Evolutionary conservation across 2,888 invertebrate species (phyloP).

Genomic region (Trissolcus brochymenae): DNA sequence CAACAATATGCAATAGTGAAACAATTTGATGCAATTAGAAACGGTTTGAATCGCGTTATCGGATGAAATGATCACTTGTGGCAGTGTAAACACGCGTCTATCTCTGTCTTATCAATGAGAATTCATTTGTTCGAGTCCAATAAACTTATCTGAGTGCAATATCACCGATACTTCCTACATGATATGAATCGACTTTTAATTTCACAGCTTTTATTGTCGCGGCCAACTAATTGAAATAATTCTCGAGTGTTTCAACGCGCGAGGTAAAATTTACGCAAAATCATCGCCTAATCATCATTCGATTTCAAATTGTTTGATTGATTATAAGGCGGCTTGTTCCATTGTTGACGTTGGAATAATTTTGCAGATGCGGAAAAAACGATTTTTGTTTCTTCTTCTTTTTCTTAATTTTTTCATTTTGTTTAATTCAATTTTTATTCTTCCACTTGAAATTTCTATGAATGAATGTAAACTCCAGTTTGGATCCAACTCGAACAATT

Average conservation of each 20-base stretch:
- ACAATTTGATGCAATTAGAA: neutral
- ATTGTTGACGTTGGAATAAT: neutral
- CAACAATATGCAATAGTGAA: neutral
- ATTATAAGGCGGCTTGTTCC: too few relatives aligned
- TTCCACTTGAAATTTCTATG: too few relatives aligned
- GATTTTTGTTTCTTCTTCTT: too few relatives aligned
- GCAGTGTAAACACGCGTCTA: neutral
- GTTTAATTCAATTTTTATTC: too few relatives aligned
- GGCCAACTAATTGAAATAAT: slow-evolving; percentile 1
- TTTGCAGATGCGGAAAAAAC: neutral
- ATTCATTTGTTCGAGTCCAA: slow-evolving; percentile 16
- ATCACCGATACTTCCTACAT: slow-evolving; percentile 8
- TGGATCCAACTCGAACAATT: too few relatives aligned
- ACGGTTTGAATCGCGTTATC: neutral
- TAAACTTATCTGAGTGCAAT: slow-evolving; percentile 15
- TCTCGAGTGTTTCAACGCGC: too few relatives aligned
- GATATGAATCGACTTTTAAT: slow-evolving; percentile 12
- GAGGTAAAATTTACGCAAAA: too few relatives aligned
- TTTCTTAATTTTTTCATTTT: too few relatives aligned
- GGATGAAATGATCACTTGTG: neutral
- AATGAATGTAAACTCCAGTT: too few relatives aligned
- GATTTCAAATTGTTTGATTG: too few relatives aligned
- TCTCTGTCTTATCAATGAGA: slow-evolving; percentile 29
- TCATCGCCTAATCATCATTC: too few relatives aligned
- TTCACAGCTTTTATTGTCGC: too few relatives aligned